Percentiles rank a stretch among this genome's conserved stretches.
phyloP scores from a whole-genome alignment of 2,113 vertebrate genomes.

The Chlamydotis undulata region DNA sequence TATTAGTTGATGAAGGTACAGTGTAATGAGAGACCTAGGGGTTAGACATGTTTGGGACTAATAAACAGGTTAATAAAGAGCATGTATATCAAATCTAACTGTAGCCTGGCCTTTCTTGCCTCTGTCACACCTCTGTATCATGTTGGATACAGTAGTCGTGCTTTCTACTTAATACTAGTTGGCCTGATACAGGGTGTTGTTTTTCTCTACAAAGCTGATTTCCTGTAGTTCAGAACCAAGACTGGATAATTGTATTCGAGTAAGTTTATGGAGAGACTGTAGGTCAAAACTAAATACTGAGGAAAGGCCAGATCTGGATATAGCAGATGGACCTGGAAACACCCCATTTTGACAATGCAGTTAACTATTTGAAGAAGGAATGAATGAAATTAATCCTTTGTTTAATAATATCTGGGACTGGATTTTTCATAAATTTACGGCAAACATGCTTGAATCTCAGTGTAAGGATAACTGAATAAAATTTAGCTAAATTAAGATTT shows the following conservation, averaged over 20 bases:
- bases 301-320: not conserved
- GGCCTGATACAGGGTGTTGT: not conserved
- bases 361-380: not conserved
- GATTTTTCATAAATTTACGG: not conserved
- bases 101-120: not conserved
- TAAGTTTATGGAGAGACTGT: not conserved
- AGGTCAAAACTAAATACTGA: not conserved
- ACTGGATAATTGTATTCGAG: not conserved
- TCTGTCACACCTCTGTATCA: too few species aligned
- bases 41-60: not conserved
- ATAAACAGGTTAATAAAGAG: not conserved
- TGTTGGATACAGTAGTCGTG: fast-evolving
- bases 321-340: not conserved
- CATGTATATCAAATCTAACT: fast-evolving
- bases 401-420: not conserved
- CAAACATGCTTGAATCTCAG: not conserved
- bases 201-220: not conserved
- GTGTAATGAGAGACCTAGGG: too few species aligned
- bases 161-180: not conserved
- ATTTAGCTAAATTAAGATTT: not conserved
- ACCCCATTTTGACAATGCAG: not conserved
- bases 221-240: not conserved
- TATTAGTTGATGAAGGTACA: fast-evolving
- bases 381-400: not conserved
- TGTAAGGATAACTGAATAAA: not conserved